Base-by-base conservation (phyloP, 2,113 vertebrate species). In the Centropus bengalensis region DNA sequence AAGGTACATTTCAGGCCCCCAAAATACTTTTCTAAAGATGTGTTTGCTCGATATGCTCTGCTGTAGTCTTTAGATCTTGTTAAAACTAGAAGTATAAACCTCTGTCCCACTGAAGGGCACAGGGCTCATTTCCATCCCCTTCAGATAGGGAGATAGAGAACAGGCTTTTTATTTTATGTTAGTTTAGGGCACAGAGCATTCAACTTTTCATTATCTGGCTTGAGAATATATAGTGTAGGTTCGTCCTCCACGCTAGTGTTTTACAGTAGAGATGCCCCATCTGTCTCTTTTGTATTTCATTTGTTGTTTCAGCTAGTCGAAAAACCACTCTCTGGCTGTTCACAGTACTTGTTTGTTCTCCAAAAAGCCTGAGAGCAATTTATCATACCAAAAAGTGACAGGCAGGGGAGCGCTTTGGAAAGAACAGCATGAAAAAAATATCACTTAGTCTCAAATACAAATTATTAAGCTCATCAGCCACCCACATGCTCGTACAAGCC, bases 351-450 rank as follows among this genome's bases (percentile, higher is more conserved):
- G 38, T 86, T 93, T 92, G 26, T 91, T 93, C 60, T 81, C 44
- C 40, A 84, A 23, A 91, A 86, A 20, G 67, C 51, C 67, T 83
- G 54, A 85, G 33, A 90, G 56, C 19, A 30, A 14, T 94, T 83
- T 83, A 70, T 68, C 75, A 75, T 75, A 82, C 42, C 64, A 71
- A 88, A 89, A 88, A 93, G 22, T 82, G 68, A 93, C 73, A 78
- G 83, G 52, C 30, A 94, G 82, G 59, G 79, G 60, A 93, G 60
- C 38, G 52, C 85, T 93, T 91, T 42, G 60, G 52, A 78, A 92
- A 90, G 77, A 80, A 80, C 63, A 68, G 24, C 56, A 36, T 36
- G 24, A 6, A 26, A 42, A 73, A 62, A 66, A 84, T 8, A 38
- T 52, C 59, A 36, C 21, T 73, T 63, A 74, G 21, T 84, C 27